These are phyloP conservation scores for Dendropsophus ebraccatus DNA, from an alignment of 2,113 vertebrate genomes.

Conservation along the genomic window DNA sequence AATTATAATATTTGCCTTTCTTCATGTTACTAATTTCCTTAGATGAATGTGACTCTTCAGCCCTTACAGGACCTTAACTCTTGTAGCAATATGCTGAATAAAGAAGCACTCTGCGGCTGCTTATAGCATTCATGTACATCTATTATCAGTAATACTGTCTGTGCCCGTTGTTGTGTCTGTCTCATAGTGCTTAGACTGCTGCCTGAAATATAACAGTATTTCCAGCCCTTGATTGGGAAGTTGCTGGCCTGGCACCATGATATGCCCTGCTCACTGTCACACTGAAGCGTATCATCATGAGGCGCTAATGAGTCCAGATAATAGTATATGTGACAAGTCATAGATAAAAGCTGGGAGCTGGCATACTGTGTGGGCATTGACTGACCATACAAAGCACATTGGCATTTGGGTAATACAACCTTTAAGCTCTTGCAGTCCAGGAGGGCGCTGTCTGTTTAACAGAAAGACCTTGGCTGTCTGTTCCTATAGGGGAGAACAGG, in stretches of 20 bases:
- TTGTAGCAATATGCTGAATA: not conserved
- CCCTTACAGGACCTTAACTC: not conserved
- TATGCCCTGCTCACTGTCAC: not conserved
- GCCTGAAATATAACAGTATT: not conserved
- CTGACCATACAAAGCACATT: not conserved
- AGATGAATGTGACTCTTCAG: constrained; percentile 8
- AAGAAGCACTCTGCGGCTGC: not conserved
- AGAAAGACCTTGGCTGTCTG: not conserved
- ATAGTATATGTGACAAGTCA: not conserved
- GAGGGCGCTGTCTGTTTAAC: too few relatives aligned
- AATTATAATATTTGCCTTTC: not conserved
- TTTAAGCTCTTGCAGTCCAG: too few relatives aligned
- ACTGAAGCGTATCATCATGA: not conserved
- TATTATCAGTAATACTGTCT: too few relatives aligned
- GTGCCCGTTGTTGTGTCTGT: not conserved
- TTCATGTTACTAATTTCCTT: not conserved
- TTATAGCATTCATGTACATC: too few relatives aligned
- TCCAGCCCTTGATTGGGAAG: not conserved
- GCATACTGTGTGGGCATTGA: not conserved
- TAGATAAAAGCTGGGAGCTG: constrained; percentile 4
- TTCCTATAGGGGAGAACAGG: not conserved
- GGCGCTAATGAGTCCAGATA: constrained; percentile 20
- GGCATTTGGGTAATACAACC: not conserved
- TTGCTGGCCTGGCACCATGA: not conserved
- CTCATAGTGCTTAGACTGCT: not conserved